Base-by-base conservation (phyloP, 1,140 invertebrate species). In the Drosophila simulans region DNA sequence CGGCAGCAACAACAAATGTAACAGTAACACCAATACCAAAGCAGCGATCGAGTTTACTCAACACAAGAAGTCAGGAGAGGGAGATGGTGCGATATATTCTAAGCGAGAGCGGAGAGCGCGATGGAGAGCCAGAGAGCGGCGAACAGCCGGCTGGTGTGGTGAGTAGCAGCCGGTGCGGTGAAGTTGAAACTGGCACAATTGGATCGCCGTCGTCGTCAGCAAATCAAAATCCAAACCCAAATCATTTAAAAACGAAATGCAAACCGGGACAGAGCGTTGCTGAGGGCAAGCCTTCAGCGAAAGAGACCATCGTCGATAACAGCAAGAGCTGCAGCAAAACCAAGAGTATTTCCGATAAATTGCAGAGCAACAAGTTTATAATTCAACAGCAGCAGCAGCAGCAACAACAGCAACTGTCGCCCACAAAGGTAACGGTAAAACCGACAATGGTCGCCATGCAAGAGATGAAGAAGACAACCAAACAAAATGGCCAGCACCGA, bases 391-490 rank as follows among this genome's bases (percentile, higher is more conserved):
- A 88, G 11, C 84, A 83, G 0, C 72, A 82, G 1, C 51, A 79
- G 12, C 76, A 68, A 15, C 68, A 64, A 15, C 73, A 68, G 17
- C 80, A 80, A 54, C 49, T 77, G 73, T 91, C 88, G 65, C 88
- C 88, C 77, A 91, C 77, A 56, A 91, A 91, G 77, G 70, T 77
- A 83, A 78, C 79, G 75, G 86, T 90, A 77, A 91, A 91, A 80
- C 71, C 79, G 69, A 92, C 88, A 92, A 92, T 92, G 91, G 91
- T 92, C 72, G 91, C 91, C 74, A 80, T 91, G 78, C 89, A 91
- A 79, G 92, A 92, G 77, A 86, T 92, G 90, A 82, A 80, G 65
- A 91, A 92, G 54, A 82, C 79, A 52, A 79, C 80, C 60, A 79
- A 80, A 90, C 85, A 90, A 90, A 88, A 88, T 88, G 84, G 84